phyloP scores from a whole-genome alignment of 1,140 invertebrate genomes.

The Mamestra configurata region DNA sequence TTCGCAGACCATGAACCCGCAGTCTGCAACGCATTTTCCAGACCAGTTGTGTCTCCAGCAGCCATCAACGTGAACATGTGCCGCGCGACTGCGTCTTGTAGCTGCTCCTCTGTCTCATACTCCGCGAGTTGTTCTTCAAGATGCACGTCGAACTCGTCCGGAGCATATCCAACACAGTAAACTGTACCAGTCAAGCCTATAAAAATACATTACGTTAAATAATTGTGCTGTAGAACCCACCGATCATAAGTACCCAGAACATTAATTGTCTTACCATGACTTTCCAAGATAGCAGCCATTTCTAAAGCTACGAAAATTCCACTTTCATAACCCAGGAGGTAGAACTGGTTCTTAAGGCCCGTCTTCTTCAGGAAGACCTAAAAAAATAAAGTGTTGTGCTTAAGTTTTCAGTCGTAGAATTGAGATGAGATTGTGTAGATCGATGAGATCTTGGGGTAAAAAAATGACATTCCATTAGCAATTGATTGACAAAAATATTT shows the following conservation, averaged over 20 bases:
- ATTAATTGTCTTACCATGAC: constrained; percentile 61
- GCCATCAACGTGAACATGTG: constrained; percentile 68
- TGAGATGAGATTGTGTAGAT: too few relatives aligned
- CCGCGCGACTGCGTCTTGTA: constrained; percentile 62
- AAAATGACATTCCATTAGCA: too few relatives aligned
- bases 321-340: constrained; percentile 73
- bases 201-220: constrained; percentile 21
- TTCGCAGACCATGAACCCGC: too few relatives aligned
- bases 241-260: neutral
- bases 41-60: constrained; percentile 22
- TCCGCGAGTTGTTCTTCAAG: constrained; percentile 62
- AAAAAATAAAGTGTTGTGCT: too few relatives aligned
- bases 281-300: constrained; percentile 74
- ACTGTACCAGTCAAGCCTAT: constrained; percentile 72
- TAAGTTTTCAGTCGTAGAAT: too few relatives aligned
- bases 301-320: too few relatives aligned
- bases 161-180: constrained; percentile 70
- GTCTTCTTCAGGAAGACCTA: constrained; percentile 67
- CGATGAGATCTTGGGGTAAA: too few relatives aligned
- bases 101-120: constrained; percentile 59
- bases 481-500: too few relatives aligned
- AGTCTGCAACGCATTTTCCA: constrained; percentile 53
- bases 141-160: too few relatives aligned
- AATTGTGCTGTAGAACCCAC: neutral
- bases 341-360: constrained; percentile 64